phyloP scores from a whole-genome alignment of 2,888 invertebrate genomes.

The Tetheella fluctuosa region DNA sequence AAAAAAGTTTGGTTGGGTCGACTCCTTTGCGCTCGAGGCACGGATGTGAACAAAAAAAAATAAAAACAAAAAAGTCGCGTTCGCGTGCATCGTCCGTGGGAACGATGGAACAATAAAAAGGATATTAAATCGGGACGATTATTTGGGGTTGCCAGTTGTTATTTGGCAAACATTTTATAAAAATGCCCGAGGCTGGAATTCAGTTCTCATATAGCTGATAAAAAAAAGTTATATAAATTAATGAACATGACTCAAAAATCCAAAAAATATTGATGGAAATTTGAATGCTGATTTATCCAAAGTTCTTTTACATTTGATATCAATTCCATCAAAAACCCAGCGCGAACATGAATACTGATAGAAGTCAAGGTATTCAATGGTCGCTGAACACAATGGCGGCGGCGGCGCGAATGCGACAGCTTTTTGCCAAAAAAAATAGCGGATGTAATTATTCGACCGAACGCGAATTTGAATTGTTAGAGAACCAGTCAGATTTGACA shows the following conservation, averaged over 20 bases:
- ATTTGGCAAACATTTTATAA: slow-evolving; percentile 62
- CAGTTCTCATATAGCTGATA: neutral
- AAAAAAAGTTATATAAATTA: neutral
- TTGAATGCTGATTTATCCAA: neutral
- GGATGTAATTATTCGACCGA: slow-evolving; percentile 64
- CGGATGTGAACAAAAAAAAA: slow-evolving; percentile 65
- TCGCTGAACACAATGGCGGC: slow-evolving; percentile 53
- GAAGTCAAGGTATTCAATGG: slow-evolving; percentile 36
- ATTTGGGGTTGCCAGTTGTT: slow-evolving; percentile 59
- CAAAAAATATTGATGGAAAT: neutral
- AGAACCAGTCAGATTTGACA: slow-evolving; percentile 19
- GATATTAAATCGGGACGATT: slow-evolving; percentile 57
- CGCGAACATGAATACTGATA: slow-evolving; percentile 12
- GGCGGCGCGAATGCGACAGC: slow-evolving; percentile 57
- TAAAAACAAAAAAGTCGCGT: slow-evolving; percentile 55
- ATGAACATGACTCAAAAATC: neutral
- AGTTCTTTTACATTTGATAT: neutral
- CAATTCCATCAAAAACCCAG: neutral
- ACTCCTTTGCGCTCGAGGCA: slow-evolving; percentile 71
- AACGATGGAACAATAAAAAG: slow-evolving; percentile 67
- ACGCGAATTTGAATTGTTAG: slow-evolving; percentile 43
- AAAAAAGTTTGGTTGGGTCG: slow-evolving; percentile 60
- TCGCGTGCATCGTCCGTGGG: slow-evolving; percentile 77
- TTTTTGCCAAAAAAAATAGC: slow-evolving; percentile 53
- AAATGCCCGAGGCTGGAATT: slow-evolving; percentile 38